phyloP scores from a whole-genome alignment of 2,113 vertebrate species.

The Raja brachyura region DNA sequence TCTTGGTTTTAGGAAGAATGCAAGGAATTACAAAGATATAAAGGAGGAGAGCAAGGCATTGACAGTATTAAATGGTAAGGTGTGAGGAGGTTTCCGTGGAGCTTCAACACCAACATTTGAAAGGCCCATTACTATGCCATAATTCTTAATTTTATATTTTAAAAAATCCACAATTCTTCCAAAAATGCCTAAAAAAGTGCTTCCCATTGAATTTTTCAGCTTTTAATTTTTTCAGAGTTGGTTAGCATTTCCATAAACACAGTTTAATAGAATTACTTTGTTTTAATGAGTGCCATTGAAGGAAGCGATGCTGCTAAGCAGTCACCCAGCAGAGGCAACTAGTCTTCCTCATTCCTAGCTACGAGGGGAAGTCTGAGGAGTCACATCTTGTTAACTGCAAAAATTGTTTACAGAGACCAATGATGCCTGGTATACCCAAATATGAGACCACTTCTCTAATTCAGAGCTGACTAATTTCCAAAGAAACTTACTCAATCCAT shows the following conservation, averaged over 20 bases:
- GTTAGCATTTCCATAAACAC: background rate
- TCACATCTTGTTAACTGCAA: background rate
- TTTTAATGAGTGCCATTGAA: background rate
- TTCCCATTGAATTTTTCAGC: background rate
- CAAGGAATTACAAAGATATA: no score
- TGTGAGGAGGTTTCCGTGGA: no score
- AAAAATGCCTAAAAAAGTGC: background rate
- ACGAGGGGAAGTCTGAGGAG: background rate
- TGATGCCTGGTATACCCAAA: background rate
- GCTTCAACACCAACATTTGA: no score
- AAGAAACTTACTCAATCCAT: background rate
- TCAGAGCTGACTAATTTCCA: background rate
- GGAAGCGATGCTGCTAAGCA: background rate
- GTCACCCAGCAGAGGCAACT: background rate
- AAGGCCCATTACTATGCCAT: no score
- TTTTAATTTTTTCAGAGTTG: background rate
- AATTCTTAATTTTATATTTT: no score
- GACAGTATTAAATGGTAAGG: no score
- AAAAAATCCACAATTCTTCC: background rate
- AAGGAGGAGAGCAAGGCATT: no score
- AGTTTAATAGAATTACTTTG: background rate
- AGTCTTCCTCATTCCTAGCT: background rate
- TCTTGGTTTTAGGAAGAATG: no score
- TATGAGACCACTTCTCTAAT: background rate
- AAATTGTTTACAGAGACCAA: background rate